A percentile compares a stretch with the other conserved stretches of the same genome.
phyloP scores from a whole-genome alignment of 2,797 vertebrate genomes.

The Halcyon badia region DNA sequence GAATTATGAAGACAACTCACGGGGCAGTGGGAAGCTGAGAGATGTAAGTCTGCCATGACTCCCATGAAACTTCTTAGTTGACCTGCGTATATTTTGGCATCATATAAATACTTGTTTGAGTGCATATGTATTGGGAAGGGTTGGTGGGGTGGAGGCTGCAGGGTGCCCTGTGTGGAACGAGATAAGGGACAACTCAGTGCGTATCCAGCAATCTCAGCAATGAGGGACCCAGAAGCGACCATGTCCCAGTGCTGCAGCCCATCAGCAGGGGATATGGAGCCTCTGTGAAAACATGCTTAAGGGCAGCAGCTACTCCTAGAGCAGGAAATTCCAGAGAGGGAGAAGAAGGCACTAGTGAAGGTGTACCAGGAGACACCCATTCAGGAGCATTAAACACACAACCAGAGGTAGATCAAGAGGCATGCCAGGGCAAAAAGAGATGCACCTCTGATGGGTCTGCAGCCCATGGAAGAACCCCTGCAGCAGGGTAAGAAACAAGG shows the following conservation, averaged over 20 bases:
- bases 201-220: neutral
- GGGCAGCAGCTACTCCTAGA: neutral
- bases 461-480: neutral
- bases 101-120: neutral
- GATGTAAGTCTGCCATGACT: neutral
- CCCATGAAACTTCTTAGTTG: neutral
- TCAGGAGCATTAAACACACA: neutral
- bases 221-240: neutral
- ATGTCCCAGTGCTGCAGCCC: neutral
- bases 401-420: neutral
- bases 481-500: neutral
- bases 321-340: neutral
- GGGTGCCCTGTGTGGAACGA: neutral
- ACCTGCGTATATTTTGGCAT: neutral
- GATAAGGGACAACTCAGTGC: neutral
- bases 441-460: neutral
- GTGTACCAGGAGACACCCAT: neutral
- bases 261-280: neutral
- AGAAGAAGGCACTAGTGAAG: neutral
- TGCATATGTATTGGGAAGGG: neutral
- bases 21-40: neutral
- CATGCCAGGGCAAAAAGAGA: neutral
- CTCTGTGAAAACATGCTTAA: neutral
- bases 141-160: neutral
- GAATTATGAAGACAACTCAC: neutral